Base-by-base conservation (phyloP, 2,888 invertebrate genomes). In the Phalangium opilio region DNA sequence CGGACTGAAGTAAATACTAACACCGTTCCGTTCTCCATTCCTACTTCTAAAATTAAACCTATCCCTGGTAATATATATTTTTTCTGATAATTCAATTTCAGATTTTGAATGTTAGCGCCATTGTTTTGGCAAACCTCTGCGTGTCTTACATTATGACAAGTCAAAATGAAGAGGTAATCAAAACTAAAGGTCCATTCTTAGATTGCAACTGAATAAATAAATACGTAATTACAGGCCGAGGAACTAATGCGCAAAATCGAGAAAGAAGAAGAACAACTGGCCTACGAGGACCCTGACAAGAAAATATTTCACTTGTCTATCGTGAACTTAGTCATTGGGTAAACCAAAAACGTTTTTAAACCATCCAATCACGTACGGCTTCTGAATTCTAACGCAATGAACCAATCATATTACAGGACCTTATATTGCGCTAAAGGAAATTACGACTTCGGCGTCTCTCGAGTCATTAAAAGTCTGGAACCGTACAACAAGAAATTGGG, bases 141-240 rank as follows among this genome's bases (percentile, higher is more conserved):
- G 96, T 96, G 2, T 91, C 95, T 15, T 98, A 98, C 64, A 95
- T 98, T 59, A 95, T 98, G 95, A 95, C 91, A 2, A 86, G 89
- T 44, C 90, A 93, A 68, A 98, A 96, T 65, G 91, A 93, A 66
- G 95, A 95, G 73, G 70, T 70, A 56, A n/a, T n/a, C n/a, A n/a
- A n/a, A n/a, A n/a, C n/a, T n/a, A n/a, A n/a, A n/a, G n/a, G n/a
- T n/a, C n/a, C n/a, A n/a, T n/a, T n/a, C n/a, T n/a, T n/a, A n/a
- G n/a, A n/a, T n/a, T n/a, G n/a, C n/a, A n/a, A n/a, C n/a, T n/a
- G n/a, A n/a, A n/a, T n/a, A n/a, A n/a, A n/a, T n/a, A n/a, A n/a
- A n/a, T n/a, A n/a, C n/a, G n/a, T n/a, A n/a, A 10, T 48, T 54
- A 7, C 41, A 69, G 67, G 96, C 96, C 11, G 96, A 98, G 67